Base-by-base conservation (phyloP, 2,113 vertebrate species). In the Puntigrus tetrazona region DNA sequence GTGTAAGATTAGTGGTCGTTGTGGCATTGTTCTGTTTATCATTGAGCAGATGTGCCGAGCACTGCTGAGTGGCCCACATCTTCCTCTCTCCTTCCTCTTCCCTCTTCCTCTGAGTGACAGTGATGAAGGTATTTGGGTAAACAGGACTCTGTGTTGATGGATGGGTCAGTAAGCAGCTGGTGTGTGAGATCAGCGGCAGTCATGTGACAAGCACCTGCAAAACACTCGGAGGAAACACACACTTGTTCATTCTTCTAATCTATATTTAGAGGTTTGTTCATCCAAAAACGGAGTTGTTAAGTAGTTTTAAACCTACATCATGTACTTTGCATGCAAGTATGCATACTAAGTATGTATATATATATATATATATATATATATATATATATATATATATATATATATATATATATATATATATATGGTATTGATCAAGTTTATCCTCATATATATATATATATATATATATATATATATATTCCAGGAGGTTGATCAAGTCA, bases 21-120 rank as follows among this genome's bases (percentile, higher is more conserved):
- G 78, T 81, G 78, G 27, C 61, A 81, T 65, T 65, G 78, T 67
- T 81, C 25, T 50, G 78, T 81, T 81, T 82, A 70, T 82, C 79
- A 82, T 29, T 38, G 47, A 70, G 65, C 79, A 82, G 79, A 82
- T 82, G 79, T 82, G 65, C 79, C 20, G 43, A 81, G 31, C 63
- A 67, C 79, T 81, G 79, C 79, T 82, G 79, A 81, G 65, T 82
- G 65, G 65, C 63, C 79, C 79, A 82, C 45, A 82, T 82, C 65
- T 82, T 82, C 79, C 79, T 52, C 65, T 70, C 79, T 70, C 61
- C 31, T 82, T 82, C 79, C 79, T 38, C 65, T 81, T 69, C 29
- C 29, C 63, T 70, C 63, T 81, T 81, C 79, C 79, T 82, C 79
- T 70, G 79, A 82, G 65, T 82, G 79, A 82, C 79, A 70, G 45